Evolutionary conservation across 2,888 invertebrate species (phyloP).

Genomic region (Agrenia bidenticulata): DNA sequence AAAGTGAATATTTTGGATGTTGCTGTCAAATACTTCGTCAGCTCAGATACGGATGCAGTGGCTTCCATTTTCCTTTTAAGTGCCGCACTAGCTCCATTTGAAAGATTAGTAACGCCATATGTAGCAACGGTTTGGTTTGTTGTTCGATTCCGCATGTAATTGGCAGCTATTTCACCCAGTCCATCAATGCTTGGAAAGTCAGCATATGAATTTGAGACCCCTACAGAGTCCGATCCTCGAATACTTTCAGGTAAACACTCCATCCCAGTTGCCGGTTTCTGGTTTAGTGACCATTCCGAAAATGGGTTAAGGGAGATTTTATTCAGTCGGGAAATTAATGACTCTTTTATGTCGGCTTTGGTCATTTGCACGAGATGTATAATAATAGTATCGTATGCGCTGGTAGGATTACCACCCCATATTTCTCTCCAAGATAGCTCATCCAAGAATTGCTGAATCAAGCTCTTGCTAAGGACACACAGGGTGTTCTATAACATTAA

Average conservation of each 20-base stretch:
- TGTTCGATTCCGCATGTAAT: background rate
- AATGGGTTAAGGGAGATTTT: slow-evolving; percentile 67
- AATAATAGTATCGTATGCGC: slow-evolving; percentile 79
- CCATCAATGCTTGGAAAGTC: background rate
- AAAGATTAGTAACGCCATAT: background rate
- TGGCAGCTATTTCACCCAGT: background rate
- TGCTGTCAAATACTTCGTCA: slow-evolving; percentile 15
- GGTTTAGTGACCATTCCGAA: slow-evolving; percentile 63
- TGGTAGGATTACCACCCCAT: slow-evolving; percentile 73
- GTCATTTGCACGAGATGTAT: slow-evolving; percentile 78
- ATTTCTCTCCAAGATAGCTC: slow-evolving; percentile 87
- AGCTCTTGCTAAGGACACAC: slow-evolving; percentile 75
- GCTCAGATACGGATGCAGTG: background rate
- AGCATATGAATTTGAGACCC: background rate
- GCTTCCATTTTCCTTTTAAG: slow-evolving; percentile 19
- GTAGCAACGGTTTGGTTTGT: background rate
- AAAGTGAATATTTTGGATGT: slow-evolving; percentile 32
- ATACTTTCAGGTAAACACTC: slow-evolving; percentile 52
- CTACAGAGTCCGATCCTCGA: slow-evolving; percentile 43
- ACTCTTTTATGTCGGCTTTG: slow-evolving; percentile 61
- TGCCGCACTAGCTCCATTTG: background rate
- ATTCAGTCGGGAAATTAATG: slow-evolving; percentile 57
- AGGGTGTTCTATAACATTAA: slow-evolving; percentile 70
- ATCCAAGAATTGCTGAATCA: slow-evolving; percentile 87
- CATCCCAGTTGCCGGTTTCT: slow-evolving; percentile 30